Base-by-base conservation (phyloP, 2,113 vertebrate species). In the Dinomys branickii region DNA sequence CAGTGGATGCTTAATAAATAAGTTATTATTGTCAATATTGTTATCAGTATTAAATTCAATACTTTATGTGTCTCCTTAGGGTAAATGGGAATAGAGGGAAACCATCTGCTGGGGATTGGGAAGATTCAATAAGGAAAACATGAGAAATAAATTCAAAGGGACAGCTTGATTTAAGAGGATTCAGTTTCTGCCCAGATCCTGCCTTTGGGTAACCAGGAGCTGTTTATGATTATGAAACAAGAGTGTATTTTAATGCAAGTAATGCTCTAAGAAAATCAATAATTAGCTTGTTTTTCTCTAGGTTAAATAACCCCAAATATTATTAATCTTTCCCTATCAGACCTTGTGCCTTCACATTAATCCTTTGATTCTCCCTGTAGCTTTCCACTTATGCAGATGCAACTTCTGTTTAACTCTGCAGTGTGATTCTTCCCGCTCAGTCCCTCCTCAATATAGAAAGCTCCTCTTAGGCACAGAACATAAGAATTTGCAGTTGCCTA, bases 401-500 rank as follows among this genome's bases (percentile, higher is more conserved):
- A 81, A 69, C 14, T 30, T 88, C 44, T 85, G 17, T 81, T 92
- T 63, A 94, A 87, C 22, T 71, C 26, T 85, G 17, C 50, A 20
- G 54, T 82, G 22, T 81, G 58, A 85, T 26, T 5, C 41, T 28
- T 4, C 22, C 41, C 17, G 2, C 20, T 1, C 6, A 82, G 3
- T 38, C 10, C 26, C 63, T 35, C 44, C 24, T 3, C 17, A 47
- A 75, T 95, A 86, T 54, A 94, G 35, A 90, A 94, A 81, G 88
- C 52, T 92, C 82, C 58, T 88, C 65, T 90, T 50, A 94, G 88
- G 58, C 52, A 97, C 61, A 97, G 92, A 97, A 97, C 97, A 65
- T 86, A 91, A 97, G 98, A 97, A 96, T 94, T 95, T 95, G 75
- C 94, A 97, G 69, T 87, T 91, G 78, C 80, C 47, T 94, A 97